Conservation (phyloP, 2,113 vertebrate genomes). For the Redunca redunca region DNA sequence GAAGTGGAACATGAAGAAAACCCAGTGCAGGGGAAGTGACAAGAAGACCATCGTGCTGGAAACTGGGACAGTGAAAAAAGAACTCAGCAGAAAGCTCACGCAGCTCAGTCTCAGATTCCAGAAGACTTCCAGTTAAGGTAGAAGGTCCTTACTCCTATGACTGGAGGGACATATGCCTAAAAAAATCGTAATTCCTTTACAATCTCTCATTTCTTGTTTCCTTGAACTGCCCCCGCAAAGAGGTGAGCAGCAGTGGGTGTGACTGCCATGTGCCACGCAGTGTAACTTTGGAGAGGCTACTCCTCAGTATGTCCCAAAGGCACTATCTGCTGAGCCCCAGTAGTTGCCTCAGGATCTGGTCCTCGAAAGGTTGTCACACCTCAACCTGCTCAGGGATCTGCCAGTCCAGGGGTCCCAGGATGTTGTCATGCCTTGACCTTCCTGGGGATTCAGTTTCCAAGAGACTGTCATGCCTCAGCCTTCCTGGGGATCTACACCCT, state of each 20-base stretch:
- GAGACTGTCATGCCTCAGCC: neutral
- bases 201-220: neutral
- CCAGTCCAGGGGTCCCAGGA: neutral
- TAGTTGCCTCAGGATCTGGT: neutral
- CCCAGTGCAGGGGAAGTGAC: neutral
- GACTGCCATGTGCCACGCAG: neutral
- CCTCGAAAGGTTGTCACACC: neutral
- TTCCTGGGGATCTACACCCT: neutral
- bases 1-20: neutral
- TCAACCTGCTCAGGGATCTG: neutral
- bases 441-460: neutral
- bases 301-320: neutral
- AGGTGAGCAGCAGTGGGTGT: neutral
- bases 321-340: neutral
- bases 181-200: neutral
- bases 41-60: neutral
- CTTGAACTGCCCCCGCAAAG: fast-evolving
- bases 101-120: neutral
- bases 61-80: neutral
- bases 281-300: neutral
- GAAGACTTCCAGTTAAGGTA: neutral
- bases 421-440: fast-evolving
- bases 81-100: neutral
- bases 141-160: neutral
- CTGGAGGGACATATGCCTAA: neutral